Base-by-base conservation (phyloP, 2,113 vertebrate genomes). In the Psephotus haematonotus region DNA sequence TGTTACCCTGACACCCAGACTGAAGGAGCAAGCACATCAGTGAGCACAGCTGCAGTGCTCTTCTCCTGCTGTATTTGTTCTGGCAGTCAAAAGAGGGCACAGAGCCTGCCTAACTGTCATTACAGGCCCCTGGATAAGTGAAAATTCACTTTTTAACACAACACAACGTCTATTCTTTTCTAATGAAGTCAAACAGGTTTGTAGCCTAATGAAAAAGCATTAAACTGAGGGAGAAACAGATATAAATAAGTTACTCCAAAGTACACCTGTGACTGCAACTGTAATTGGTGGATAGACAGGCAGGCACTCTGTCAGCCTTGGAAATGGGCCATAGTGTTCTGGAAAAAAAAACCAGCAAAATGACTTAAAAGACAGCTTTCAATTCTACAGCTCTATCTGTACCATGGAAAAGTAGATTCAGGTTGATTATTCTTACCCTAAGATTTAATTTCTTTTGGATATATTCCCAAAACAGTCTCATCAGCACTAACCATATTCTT, bases 321-420 rank as follows among this genome's bases (percentile, higher is more conserved):
- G 18, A 91, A 92, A 83, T 39, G 79, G 74, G 87, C 88, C 88
- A 75, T 4, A 10, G 69, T 69, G 53, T 91, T 57, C 86, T 88
- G 86, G 83, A n/a, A 59, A 90, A 97, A 85, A 92, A 95, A 76
- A 74, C 7, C 68, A 81, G 82, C 77, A 96, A 88, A 67, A 50
- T 41, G 9, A 80, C 47, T 74, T 59, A 59, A 60, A 77, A 68
- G 63, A 78, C 78, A 88, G 72, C 35, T 65, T 93, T 92, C 27
- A 29, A 24, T 41, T 52, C 37, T 44, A 59, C 33, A 47, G 68
- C 43, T 79, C 47, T 79, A 17, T 80, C 75, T 65, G 12, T 6
- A 46, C 60, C 4, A 10, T 22, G 22, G 74, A 59, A 78, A 88
- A 82, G 91, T 5, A 80, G 44, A 83, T 78, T 44, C 7, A 31